Evolutionary conservation across 2,113 vertebrate genomes (phyloP).

Genomic region (Pseudorasbora parva): DNA sequence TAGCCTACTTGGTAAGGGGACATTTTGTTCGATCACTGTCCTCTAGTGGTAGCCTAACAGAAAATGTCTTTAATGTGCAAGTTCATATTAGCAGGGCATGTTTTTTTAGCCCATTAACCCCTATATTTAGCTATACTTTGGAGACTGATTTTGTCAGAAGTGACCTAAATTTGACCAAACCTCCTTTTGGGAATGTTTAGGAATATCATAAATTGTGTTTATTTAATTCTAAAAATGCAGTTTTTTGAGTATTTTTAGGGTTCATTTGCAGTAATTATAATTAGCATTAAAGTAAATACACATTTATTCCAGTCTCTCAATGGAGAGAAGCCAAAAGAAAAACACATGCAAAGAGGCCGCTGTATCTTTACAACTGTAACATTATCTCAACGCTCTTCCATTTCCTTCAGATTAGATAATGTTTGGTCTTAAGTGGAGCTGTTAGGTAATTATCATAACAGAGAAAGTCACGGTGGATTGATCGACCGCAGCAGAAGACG

Average conservation of each 20-base stretch:
- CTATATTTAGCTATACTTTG: background rate
- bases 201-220: background rate
- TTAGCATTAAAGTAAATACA: background rate
- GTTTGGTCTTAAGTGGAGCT: background rate
- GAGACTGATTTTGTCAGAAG: background rate
- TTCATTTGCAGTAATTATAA: background rate
- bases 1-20: constrained; percentile 37
- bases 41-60: constrained; percentile 37
- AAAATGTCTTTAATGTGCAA: background rate
- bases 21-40: constrained; percentile 35
- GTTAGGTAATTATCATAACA: constrained; percentile 5
- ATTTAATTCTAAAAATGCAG: background rate
- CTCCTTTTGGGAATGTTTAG: background rate
- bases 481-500: background rate
- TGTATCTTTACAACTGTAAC: constrained; percentile 10
- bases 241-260: background rate
- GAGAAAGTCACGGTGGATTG: background rate
- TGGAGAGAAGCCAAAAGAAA: background rate
- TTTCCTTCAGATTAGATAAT: constrained; percentile 37
- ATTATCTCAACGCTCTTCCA: constrained; percentile 5
- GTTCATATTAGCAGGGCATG: background rate
- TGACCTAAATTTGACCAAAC: background rate
- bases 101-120: background rate
- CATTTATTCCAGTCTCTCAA: background rate
- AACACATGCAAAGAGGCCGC: background rate